phyloP scores from a whole-genome alignment of 1,140 invertebrate species.

The Carposina sasakii region DNA sequence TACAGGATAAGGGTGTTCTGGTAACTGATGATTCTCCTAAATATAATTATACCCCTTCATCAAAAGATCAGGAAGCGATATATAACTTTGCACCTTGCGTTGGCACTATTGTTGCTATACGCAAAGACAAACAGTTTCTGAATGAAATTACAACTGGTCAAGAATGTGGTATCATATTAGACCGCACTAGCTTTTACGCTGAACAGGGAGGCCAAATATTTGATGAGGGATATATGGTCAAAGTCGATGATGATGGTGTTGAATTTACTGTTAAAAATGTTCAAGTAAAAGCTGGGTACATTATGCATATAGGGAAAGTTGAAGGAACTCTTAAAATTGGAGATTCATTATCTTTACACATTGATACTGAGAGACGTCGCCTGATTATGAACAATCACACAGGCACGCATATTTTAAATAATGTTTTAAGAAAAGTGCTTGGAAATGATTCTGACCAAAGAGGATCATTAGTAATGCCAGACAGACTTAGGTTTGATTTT shows the following conservation, averaged over 20 bases:
- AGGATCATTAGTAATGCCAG: constrained; percentile 98
- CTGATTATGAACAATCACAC: constrained; percentile 99
- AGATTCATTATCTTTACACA: constrained; percentile 86
- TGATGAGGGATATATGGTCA: constrained; percentile 96
- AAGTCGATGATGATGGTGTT: constrained; percentile 87
- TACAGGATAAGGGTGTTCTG: constrained; percentile 85
- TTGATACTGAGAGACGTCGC: constrained; percentile 89
- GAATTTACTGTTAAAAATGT: constrained; percentile 96
- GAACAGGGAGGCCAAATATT: constrained; percentile 99
- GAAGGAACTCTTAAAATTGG: constrained; percentile 91
- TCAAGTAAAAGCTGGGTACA: constrained; percentile 96
- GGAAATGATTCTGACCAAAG: constrained; percentile 95
- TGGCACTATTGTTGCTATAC: constrained; percentile 80
- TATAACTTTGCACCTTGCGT: constrained; percentile 81
- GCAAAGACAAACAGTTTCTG: constrained; percentile 90
- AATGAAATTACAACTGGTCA: constrained; percentile 86
- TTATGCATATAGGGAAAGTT: constrained; percentile 92
- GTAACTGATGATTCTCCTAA: constrained; percentile 94
- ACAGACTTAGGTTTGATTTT: constrained; percentile 97
- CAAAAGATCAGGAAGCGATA: constrained; percentile 75
- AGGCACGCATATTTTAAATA: constrained; percentile 98
- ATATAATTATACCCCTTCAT: constrained; percentile 88
- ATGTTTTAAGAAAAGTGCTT: constrained; percentile 91
- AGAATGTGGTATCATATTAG: constrained; percentile 94
- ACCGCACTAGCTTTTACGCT: constrained; percentile 96